Conservation (phyloP, 2,888 invertebrate species). For the Agapetus fuscipes region DNA sequence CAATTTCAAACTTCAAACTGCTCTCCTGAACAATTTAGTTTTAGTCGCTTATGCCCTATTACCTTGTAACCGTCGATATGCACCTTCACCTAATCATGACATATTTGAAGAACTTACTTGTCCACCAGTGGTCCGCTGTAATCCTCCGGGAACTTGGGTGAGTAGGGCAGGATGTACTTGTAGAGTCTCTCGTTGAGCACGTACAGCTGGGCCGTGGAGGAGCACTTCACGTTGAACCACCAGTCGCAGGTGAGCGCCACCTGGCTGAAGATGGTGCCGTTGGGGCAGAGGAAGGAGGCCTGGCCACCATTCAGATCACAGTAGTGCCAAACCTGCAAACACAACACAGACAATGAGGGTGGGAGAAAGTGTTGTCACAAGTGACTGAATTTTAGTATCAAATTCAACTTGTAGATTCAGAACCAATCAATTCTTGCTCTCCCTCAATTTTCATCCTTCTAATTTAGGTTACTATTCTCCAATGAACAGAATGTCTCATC, state of each 20-base stretch:
- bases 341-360: constrained; percentile 18
- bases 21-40: too few species aligned
- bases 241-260: constrained; percentile 83
- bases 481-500: too few species aligned
- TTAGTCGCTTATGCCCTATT: too few species aligned
- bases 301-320: constrained; percentile 86
- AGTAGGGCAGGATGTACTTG: constrained; percentile 77
- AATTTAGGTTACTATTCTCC: too few species aligned
- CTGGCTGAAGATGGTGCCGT: constrained; percentile 86
- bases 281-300: constrained; percentile 81
- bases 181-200: constrained; percentile 82
- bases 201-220: constrained; percentile 73
- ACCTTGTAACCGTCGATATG: too few species aligned
- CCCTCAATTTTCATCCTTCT: too few species aligned
- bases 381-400: too few species aligned
- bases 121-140: constrained; percentile 83
- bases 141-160: constrained; percentile 84
- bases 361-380: too few species aligned
- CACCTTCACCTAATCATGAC: too few species aligned
- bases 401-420: too few species aligned
- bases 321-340: constrained; percentile 77
- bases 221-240: constrained; percentile 89
- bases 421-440: too few species aligned
- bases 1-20: too few species aligned
- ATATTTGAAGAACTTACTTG: constrained; percentile 54